Evolutionary conservation across 2,797 vertebrate species (phyloP).

Genomic region (Microcaecilia unicolor): DNA sequence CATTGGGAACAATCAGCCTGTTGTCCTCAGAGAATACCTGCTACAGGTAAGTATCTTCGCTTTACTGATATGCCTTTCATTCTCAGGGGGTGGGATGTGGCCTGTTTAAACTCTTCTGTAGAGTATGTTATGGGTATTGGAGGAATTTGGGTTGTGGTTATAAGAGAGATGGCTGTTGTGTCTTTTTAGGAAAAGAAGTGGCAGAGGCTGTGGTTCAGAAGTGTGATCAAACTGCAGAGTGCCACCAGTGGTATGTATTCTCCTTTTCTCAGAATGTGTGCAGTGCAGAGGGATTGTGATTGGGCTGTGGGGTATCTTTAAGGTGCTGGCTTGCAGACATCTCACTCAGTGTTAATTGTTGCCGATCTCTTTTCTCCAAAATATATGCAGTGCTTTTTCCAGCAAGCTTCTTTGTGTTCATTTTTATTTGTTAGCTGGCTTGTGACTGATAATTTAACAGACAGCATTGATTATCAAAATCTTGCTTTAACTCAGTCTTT

Average conservation of each 20-base stretch:
- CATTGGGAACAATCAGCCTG: too few relatives aligned
- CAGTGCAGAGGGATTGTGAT: background rate
- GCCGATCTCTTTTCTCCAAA: too few relatives aligned
- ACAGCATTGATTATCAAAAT: background rate
- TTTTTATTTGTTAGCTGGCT: background rate
- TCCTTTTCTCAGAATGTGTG: background rate
- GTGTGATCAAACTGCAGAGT: constrained; percentile 62
- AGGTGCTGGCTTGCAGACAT: too few relatives aligned
- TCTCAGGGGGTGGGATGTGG: too few relatives aligned
- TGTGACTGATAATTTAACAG: background rate
- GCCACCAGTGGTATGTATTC: constrained; percentile 81
- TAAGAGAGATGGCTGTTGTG: background rate
- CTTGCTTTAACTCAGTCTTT: background rate
- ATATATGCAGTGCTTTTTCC: background rate
- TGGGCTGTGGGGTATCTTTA: background rate
- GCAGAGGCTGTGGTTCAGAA: constrained; percentile 66
- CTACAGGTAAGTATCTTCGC: too few relatives aligned
- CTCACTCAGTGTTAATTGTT: too few relatives aligned
- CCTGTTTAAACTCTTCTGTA: too few relatives aligned
- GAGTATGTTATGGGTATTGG: too few relatives aligned
- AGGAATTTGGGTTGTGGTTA: too few relatives aligned
- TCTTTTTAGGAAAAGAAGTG: constrained; percentile 65
- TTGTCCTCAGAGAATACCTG: too few relatives aligned
- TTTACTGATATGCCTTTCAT: too few relatives aligned
- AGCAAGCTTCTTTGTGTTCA: background rate